Conservation (phyloP, 1,140 invertebrate genomes). For the Vanessa atalanta region DNA sequence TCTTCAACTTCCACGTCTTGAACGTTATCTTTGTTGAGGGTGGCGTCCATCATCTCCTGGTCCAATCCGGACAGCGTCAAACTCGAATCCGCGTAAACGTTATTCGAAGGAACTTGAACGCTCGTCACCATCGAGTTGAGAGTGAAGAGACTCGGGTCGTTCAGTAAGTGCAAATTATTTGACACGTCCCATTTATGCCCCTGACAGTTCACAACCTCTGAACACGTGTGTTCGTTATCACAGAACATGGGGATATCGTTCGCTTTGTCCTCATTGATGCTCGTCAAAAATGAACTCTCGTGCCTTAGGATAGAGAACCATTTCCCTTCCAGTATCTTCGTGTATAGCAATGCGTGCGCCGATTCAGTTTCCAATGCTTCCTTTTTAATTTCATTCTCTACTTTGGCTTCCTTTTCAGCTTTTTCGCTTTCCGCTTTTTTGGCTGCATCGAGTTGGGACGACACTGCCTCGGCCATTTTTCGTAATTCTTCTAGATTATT, state of each 20-base stretch:
- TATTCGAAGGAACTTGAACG: conserved; percentile 68
- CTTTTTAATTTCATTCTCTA: conserved; percentile 78
- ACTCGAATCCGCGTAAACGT: conserved; percentile 77
- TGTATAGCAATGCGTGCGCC: conserved; percentile 62
- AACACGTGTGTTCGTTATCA: conserved; percentile 77
- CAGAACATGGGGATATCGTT: conserved; percentile 52
- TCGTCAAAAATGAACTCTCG: conserved; percentile 70
- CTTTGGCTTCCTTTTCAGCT: conserved; percentile 79
- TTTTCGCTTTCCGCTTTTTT: conserved; percentile 80
- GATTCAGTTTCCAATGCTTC: conserved; percentile 73
- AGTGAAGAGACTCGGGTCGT: conserved; percentile 79
- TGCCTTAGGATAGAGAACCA: conserved; percentile 82
- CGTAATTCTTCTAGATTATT: conserved; percentile 81
- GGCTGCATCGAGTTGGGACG: conserved; percentile 73
- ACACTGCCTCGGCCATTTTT: conserved; percentile 81
- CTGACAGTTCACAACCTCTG: conserved; percentile 77
- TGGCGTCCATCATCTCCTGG: conserved; percentile 79
- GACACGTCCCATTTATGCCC: conserved; percentile 83
- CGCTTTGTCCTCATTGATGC: conserved; percentile 58
- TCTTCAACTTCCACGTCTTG: conserved; percentile 48
- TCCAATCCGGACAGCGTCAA: conserved; percentile 82
- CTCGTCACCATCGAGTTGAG: conserved; percentile 80
- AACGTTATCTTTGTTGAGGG: conserved; percentile 53
- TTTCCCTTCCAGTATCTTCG: conserved; percentile 76
- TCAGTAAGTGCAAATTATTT: conserved; percentile 81